A percentile compares a stretch with the other conserved stretches of the same genome.
Evolutionary conservation across 1,140 invertebrate genomes (phyloP).

Genomic region (Drosophila elegans): DNA sequence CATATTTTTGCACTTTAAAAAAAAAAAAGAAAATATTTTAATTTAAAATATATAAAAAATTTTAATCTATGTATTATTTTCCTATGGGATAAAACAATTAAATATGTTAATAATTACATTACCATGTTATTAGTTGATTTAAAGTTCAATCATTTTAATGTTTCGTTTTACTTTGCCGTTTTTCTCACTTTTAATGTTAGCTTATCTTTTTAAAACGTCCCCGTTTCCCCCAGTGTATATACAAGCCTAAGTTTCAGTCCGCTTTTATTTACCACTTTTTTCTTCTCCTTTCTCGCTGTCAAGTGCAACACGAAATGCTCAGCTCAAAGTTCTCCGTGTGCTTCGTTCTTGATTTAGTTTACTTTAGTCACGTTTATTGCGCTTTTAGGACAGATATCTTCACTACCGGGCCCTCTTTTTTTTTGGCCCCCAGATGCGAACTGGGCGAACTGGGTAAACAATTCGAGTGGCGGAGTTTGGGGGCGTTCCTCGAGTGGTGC

Average conservation of each 20-base stretch:
- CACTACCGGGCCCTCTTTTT: not conserved
- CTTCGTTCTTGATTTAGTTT: slow-evolving; percentile 54
- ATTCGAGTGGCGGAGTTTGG: slow-evolving; percentile 19
- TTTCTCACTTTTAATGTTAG: not conserved
- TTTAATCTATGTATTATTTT: too few relatives aligned
- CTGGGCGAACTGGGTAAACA: slow-evolving; percentile 10
- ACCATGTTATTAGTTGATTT: too few relatives aligned
- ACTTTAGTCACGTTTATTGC: slow-evolving; percentile 58
- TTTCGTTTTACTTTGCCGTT: not conserved
- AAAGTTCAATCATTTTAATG: too few relatives aligned
- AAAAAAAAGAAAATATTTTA: too few relatives aligned
- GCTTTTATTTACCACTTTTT: slow-evolving; percentile 1
- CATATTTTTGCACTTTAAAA: too few relatives aligned
- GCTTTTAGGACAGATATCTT: slow-evolving; percentile 48
- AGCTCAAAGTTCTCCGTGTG: slow-evolving; percentile 36
- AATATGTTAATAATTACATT: too few relatives aligned
- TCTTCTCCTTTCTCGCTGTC: slow-evolving; percentile 20
- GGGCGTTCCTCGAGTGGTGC: slow-evolving; percentile 30
- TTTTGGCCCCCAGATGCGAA: not conserved
- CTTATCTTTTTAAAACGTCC: not conserved
- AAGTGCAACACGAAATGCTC: slow-evolving; percentile 50
- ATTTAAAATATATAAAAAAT: too few relatives aligned
- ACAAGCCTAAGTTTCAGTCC: slow-evolving; percentile 3
- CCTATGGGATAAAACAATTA: too few relatives aligned
- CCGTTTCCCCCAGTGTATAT: slow-evolving; percentile 8